Base-by-base conservation (phyloP, 2,113 vertebrate species). In the Pelmatolapia mariae region DNA sequence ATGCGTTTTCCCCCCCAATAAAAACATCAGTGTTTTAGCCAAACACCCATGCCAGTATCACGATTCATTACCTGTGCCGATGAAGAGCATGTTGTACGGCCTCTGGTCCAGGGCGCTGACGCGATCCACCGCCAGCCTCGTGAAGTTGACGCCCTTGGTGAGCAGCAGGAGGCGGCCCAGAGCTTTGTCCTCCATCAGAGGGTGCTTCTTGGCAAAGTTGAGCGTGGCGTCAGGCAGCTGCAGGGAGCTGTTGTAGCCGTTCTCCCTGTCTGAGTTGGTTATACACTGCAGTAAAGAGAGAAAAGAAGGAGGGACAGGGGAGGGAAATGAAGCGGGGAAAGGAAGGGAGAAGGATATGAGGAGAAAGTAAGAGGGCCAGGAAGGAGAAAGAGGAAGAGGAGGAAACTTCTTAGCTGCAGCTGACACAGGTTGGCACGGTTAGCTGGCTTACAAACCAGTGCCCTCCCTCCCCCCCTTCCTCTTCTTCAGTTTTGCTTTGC, bases 181-280 rank as follows among this genome's bases (percentile, higher is more conserved):
- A 84, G 98, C 97, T 73, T 96, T 96, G 29, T 97, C 96, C 8
- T 98, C 98, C 98, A 99, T 98, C 92, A 99, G 96, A 0, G 98
- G 98, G 96, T 99, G 98, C 93, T 98, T 99, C 97, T 99, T 99
- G 93, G 98, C 98, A 8, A 99, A 99, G 96, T 98, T 99, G 45
- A 99, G 97, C 0, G 97, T 99, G 91, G 97, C 97, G 89, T 99
- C 98, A 0, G 99, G 99, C 92, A 99, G 97, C 96, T 98, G 98
- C 86, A 99, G 95, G 0, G 98, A 98, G 86, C 97, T 99, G 97
- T 94, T 96, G 26, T 97, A 98, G 87, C 98, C 96, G 0, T 96
- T 97, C 53, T 95, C 97, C 2, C 98, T 96, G 94, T 99, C 98
- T 92, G 97, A 97, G 91, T 97, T 96, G 0, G 97, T 99, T 95